Base-by-base conservation (phyloP, 2,888 invertebrate species). In the Agrotis exclamationis region DNA sequence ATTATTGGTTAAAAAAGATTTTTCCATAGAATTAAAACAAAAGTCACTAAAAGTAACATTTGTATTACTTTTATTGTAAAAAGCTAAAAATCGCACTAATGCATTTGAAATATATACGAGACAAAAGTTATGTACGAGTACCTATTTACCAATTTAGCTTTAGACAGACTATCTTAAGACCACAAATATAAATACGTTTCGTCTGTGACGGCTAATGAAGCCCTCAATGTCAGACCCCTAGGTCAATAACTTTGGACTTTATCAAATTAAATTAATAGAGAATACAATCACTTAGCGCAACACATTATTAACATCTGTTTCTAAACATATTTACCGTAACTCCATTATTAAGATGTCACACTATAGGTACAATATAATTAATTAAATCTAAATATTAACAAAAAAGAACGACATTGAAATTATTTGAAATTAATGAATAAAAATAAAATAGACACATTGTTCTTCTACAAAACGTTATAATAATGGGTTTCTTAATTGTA, bases 161-260 rank as follows among this genome's bases (percentile, higher is more conserved):
- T 59, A 67, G 44, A 68, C 63, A 71, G 44, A 68, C 69, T 72
- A 62, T 48, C 24, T 3, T 24, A 24, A 24, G 24, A 3, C 2
- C 24, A 24, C 3, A 24, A 24, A 3, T 24, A 24, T 5, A 33
- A 33, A 70, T 66, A 57, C 51, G 56, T 74, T 51, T 24, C 47
- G 70, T 68, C 71, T 73, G 45, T 22, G 62, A 45, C 56, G 24
- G 45, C 50, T 83, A 62, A 74, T 74, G 56, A 79, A 69, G 48
- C 69, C 66, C 62, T 63, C 69, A 69, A 70, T 63, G 82, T 69
- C 71, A 75, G 56, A 70, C 47, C 62, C 57, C 48, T 51, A 56
- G 72, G 81, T 74, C 74, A 83, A 39, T 70, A 60, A 60, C 70
- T 57, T 63, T 51, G 28, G 51, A 63, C 45, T 71, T 60, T 70